phyloP scores from a whole-genome alignment of 2,797 vertebrate species.

The Enteromius paludinosus region DNA sequence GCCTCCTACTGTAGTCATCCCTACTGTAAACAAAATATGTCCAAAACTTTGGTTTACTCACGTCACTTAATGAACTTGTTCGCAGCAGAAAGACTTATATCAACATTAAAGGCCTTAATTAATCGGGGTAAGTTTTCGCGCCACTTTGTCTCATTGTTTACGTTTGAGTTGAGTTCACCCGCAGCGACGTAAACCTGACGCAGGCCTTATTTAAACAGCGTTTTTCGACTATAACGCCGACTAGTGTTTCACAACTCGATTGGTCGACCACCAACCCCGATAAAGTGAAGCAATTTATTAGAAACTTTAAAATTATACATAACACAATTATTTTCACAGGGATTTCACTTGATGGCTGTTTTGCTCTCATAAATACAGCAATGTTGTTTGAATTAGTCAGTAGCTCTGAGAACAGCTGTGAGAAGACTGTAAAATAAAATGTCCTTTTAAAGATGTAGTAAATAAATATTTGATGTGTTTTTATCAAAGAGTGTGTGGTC shows the following conservation, averaged over 20 bases:
- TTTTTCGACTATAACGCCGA: neutral
- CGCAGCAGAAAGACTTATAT: neutral
- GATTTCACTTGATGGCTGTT: neutral
- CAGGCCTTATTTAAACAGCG: neutral
- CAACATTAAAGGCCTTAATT: neutral
- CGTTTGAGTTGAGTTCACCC: neutral
- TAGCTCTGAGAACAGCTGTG: neutral
- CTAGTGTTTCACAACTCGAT: neutral
- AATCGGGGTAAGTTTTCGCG: neutral
- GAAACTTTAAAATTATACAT: neutral
- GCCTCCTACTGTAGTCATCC: no score
- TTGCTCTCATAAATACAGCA: neutral
- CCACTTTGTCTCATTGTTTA: neutral
- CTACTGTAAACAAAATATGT: no score
- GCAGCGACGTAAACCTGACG: neutral
- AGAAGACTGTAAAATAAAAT: neutral
- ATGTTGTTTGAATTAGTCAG: neutral
- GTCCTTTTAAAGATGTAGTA: neutral
- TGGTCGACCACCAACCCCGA: neutral
- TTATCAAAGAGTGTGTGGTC: constrained; percentile 10
- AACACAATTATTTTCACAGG: no score
- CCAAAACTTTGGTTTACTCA: no score
- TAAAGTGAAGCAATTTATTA: neutral
- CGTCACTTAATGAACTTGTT: neutral
- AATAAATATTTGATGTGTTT: constrained; percentile 22